Conservation (phyloP, 2,888 invertebrate genomes). For the Carabus problematicus region DNA sequence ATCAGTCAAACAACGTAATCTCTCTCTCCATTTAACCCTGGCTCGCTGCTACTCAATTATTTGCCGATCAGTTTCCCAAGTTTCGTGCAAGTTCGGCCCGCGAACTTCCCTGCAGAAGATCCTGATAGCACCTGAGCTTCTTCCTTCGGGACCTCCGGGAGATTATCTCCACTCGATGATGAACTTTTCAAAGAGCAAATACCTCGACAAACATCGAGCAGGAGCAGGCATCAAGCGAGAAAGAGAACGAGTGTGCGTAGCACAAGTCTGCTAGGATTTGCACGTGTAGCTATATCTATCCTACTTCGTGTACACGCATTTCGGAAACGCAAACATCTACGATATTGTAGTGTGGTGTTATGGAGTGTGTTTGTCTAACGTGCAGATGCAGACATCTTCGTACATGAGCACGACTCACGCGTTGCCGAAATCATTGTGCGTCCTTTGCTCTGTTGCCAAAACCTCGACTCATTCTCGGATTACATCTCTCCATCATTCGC, state of each 20-base stretch:
- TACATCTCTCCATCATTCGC: no score
- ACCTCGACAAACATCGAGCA: constrained; percentile 11
- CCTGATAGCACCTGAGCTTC: constrained; percentile 29
- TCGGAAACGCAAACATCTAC: constrained; percentile 11
- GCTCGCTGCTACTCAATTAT: constrained; percentile 46
- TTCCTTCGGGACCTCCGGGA: constrained; percentile 11
- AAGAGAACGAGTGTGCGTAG: background rate
- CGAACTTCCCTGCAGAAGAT: background rate
- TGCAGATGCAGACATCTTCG: constrained; percentile 1
- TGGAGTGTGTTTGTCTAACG: constrained; percentile 25
- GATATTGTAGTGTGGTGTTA: constrained; percentile 27
- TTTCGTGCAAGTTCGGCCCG: constrained; percentile 25
- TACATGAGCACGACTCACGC: background rate
- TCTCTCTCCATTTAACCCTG: constrained; percentile 48
- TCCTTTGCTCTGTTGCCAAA: no score
- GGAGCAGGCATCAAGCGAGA: no score
- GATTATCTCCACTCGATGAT: constrained; percentile 24
- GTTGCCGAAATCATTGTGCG: background rate
- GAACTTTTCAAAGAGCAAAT: constrained; percentile 17
- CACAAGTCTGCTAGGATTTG: background rate
- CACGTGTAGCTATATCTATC: background rate
- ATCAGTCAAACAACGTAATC: constrained; percentile 50
- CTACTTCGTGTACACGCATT: background rate
- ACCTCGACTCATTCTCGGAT: no score
- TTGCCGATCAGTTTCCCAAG: constrained; percentile 46